Percentiles rank a stretch among this genome's conserved stretches.
These are phyloP conservation scores for Metaphire vulgaris DNA, from an alignment of 1,140 invertebrate species.

Conservation along the genomic window DNA sequence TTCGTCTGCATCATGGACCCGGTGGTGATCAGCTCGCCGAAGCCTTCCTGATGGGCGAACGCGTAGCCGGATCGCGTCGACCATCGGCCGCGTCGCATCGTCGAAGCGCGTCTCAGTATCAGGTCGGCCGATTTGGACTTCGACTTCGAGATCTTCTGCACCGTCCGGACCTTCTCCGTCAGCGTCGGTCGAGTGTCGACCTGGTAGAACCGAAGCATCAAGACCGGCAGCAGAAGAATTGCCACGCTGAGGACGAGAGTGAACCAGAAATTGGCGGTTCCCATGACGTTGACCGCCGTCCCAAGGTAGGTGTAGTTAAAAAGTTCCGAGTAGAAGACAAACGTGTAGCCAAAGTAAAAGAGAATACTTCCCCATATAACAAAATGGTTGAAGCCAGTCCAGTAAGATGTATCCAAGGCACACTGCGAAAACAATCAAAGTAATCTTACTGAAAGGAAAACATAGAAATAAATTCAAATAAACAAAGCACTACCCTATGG, in stretches of 20 bases:
- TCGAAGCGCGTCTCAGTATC: conserved; percentile 69
- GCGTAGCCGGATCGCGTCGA: conserved; percentile 85
- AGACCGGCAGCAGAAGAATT: conserved; percentile 79
- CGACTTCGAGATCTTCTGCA: conserved; percentile 58
- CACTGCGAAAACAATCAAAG: conserved; percentile 66
- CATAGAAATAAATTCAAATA: no score
- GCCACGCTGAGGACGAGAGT: conserved; percentile 78
- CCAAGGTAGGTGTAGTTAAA: conserved; percentile 43
- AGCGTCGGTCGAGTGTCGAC: conserved; percentile 67
- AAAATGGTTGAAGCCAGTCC: conserved; percentile 95
- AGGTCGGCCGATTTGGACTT: conserved; percentile 65
- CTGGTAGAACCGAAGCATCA: conserved; percentile 69
- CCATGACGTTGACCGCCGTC: conserved; percentile 43
- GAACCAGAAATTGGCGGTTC: conserved; percentile 89
- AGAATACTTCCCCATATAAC: conserved; percentile 94
- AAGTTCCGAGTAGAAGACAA: conserved; percentile 55
- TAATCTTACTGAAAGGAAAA: no score
- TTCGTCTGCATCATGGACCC: conserved; percentile 95
- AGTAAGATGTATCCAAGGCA: conserved; percentile 93
- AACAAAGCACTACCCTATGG: no score
- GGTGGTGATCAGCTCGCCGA: conserved; percentile 92
- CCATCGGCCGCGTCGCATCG: conserved; percentile 67
- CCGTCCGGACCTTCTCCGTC: conserved; percentile 79
- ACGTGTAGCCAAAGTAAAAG: conserved; percentile 77
- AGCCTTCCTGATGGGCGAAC: conserved; percentile 94